Percentiles rank a stretch among this genome's conserved stretches.
These are phyloP conservation scores for Chaunax sp. DNA, from an alignment of 2,797 vertebrate species.

Conservation along the genomic window DNA sequence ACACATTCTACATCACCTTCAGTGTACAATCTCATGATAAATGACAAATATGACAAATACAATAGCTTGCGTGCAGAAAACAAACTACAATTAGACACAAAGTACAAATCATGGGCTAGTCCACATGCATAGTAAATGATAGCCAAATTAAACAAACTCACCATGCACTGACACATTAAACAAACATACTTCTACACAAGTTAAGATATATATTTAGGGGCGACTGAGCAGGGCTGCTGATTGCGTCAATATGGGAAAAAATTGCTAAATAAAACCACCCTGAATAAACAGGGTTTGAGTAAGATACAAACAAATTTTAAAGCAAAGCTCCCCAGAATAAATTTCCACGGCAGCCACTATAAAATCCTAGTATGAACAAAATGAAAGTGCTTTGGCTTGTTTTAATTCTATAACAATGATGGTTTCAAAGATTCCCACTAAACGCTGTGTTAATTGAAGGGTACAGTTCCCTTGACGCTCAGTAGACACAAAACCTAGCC, in stretches of 20 bases:
- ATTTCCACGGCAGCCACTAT: constrained; percentile 48
- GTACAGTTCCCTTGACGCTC: constrained; percentile 68
- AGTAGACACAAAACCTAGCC: constrained; percentile 78
- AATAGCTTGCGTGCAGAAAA: not conserved
- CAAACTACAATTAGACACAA: not conserved
- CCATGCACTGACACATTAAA: not conserved
- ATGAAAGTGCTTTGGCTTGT: constrained; percentile 74
- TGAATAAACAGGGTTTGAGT: constrained; percentile 2
- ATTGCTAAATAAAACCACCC: not conserved
- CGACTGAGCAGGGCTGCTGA: constrained; percentile 14
- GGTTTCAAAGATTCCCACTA: constrained; percentile 78
- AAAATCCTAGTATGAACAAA: constrained; percentile 63
- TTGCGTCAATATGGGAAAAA: constrained; percentile 4
- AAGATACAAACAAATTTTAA: constrained; percentile 10
- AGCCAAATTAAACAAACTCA: not conserved
- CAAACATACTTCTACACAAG: constrained; percentile 1
- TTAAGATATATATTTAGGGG: not conserved
- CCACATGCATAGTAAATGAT: not conserved
- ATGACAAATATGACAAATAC: not conserved
- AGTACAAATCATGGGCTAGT: not conserved
- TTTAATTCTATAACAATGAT: constrained; percentile 80
- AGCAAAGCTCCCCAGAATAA: constrained; percentile 49
- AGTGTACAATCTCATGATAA: not conserved
- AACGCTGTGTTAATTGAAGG: constrained; percentile 82
- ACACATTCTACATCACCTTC: not conserved